Evolutionary conservation across 2,888 invertebrate species (phyloP), one percentile per base, ranked within the genome.

Genomic region (Lasioglossum pauxillum): DNA sequence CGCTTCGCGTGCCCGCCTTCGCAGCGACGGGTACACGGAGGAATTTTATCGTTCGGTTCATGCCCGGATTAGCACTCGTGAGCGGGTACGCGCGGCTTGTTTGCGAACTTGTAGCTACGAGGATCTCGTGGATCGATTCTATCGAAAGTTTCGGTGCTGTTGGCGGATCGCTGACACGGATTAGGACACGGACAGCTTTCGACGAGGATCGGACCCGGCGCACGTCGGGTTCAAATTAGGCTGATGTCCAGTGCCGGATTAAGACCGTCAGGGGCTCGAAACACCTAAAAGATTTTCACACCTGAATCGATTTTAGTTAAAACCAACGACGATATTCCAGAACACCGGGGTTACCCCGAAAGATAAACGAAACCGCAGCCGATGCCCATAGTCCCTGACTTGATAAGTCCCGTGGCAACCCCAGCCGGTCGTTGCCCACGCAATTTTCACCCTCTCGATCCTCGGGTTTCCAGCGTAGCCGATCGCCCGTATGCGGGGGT

Each of bases 41-140:
- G 19, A 67, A 67, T 67, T 67, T 67, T 67, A 67, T 67, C 31
- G 67, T n/a, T 12, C 41, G 71, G 23, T 31, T 71, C 41, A n/a
- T n/a, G 38, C 38, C 23, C n/a, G 71, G 71, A 71, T 71, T 41
- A 71, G 41, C n/a, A n/a, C n/a, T 71, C 5, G 69, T 38, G 38
- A 35, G 10, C 35, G 38, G 10, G 69, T 69, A 23, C 38, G 69
- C 35, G 67, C 31, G 67, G 67, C 67, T 41, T 71, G 71, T 71
- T 71, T 38, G 71, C 71, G 71, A 71, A 71, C 38, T 71, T 71
- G 71, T 71, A 71, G n/a, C 71, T 41, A 12, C 38, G 38, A 38
- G 71, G 41, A 71, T 71, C 41, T 10, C 38, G 23, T 41, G n/a
- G 71, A 41, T 41, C 41, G 71, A 41, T 71, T 14, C 38, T 12